A percentile compares a stretch with the other conserved stretches of the same genome.
These are phyloP conservation scores for Ailurus styani DNA, from an alignment of 2,113 vertebrate genomes.

Conservation along the genomic window DNA sequence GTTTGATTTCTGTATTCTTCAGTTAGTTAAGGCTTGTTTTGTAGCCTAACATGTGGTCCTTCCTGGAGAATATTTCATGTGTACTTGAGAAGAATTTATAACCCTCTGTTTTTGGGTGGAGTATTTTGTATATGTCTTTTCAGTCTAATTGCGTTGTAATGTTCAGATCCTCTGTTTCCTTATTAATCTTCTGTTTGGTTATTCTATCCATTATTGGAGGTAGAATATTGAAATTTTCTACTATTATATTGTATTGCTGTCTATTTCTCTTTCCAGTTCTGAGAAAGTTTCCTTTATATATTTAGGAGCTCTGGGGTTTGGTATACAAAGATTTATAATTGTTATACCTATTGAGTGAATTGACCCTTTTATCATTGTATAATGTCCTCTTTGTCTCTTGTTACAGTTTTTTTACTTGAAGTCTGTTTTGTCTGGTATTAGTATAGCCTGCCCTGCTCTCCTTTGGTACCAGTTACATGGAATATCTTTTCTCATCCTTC, in stretches of 20 bases:
- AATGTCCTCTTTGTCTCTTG: neutral
- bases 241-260: neutral
- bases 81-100: neutral
- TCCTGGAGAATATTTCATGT: neutral
- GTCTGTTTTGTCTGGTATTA: neutral
- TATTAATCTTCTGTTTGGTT: neutral
- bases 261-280: neutral
- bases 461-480: neutral
- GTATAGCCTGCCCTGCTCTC: neutral
- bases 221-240: neutral
- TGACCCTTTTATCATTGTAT: neutral
- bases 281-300: neutral
- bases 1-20: neutral
- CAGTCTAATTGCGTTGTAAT: neutral
- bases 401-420: neutral
- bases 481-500: neutral
- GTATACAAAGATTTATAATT: neutral
- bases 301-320: neutral
- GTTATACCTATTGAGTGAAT: no score
- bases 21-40: neutral
- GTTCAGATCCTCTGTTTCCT: neutral
- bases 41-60: neutral
- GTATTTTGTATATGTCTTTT: neutral
- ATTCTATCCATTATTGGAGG: neutral
- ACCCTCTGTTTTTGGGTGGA: neutral